Conservation (phyloP, 2,797 vertebrate species). For the Rousettus madagascariensis region DNA sequence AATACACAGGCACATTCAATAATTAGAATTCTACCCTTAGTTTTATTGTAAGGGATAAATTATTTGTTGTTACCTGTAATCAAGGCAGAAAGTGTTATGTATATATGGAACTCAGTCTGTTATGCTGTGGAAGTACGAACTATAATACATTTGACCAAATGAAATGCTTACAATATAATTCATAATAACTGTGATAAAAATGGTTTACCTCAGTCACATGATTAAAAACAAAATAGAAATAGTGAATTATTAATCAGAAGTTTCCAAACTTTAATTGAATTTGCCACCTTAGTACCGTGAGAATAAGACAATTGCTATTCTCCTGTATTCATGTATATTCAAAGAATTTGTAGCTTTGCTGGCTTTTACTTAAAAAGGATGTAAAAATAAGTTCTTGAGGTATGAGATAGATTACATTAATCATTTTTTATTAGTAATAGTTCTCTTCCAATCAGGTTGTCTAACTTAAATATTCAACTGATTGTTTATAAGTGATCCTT, state of each 20-base stretch:
- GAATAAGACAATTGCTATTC: background rate
- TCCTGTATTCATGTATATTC: background rate
- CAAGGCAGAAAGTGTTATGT: background rate
- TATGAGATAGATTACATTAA: background rate
- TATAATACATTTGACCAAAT: background rate
- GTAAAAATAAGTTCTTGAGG: background rate
- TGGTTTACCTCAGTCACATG: background rate
- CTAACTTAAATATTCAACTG: background rate
- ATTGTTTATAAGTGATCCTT: background rate
- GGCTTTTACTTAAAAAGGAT: constrained; percentile 16
- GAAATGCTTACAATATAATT: background rate
- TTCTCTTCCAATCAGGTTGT: background rate
- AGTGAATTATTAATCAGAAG: background rate
- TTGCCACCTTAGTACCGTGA: background rate
- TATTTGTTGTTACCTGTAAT: background rate
- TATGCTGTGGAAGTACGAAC: background rate
- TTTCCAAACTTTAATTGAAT: background rate
- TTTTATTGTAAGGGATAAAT: background rate
- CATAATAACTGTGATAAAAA: background rate
- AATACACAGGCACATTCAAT: background rate
- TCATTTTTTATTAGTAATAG: background rate
- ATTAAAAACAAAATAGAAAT: background rate
- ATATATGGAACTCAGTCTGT: background rate
- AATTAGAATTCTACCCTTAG: background rate
- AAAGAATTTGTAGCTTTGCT: background rate